phyloP scores from a whole-genome alignment of 2,797 vertebrate genomes.

The Sorex maritimensis region DNA sequence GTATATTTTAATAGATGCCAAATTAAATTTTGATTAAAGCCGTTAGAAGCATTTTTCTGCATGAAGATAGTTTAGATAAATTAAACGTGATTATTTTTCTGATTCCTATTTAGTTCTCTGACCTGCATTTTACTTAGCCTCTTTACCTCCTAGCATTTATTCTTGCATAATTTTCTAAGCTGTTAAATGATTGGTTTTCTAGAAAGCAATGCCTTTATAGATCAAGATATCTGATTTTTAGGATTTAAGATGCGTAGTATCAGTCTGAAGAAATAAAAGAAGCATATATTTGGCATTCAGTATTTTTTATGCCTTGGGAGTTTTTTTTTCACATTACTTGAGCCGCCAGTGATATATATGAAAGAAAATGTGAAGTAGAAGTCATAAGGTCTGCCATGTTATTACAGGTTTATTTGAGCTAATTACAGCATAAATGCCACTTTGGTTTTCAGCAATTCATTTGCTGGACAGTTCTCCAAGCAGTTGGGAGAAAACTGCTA shows the following conservation, averaged over 20 bases:
- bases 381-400: constrained; percentile 41
- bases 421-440: constrained; percentile 72
- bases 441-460: constrained; percentile 79
- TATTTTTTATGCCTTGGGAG: constrained; percentile 6
- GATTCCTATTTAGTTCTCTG: neutral
- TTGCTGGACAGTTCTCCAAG: constrained; percentile 74
- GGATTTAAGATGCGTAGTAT: neutral
- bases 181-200: neutral
- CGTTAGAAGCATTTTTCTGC: constrained; percentile 71
- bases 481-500: constrained; percentile 31
- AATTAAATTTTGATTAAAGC: constrained; percentile 79
- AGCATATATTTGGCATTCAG: neutral
- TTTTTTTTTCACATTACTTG: neutral
- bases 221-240: constrained; percentile 32
- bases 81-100: constrained; percentile 34
- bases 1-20: constrained; percentile 41
- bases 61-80: constrained; percentile 76
- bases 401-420: constrained; percentile 81
- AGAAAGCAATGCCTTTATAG: constrained; percentile 1
- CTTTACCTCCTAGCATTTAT: neutral
- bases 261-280: constrained; percentile 30
- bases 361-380: constrained; percentile 40
- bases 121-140: neutral
- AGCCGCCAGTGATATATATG: neutral
- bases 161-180: neutral